Percentiles rank a stretch among this genome's conserved stretches.
These are phyloP conservation scores for Danio jaintianensis DNA, from an alignment of 2,797 vertebrate genomes.

Conservation along the genomic window DNA sequence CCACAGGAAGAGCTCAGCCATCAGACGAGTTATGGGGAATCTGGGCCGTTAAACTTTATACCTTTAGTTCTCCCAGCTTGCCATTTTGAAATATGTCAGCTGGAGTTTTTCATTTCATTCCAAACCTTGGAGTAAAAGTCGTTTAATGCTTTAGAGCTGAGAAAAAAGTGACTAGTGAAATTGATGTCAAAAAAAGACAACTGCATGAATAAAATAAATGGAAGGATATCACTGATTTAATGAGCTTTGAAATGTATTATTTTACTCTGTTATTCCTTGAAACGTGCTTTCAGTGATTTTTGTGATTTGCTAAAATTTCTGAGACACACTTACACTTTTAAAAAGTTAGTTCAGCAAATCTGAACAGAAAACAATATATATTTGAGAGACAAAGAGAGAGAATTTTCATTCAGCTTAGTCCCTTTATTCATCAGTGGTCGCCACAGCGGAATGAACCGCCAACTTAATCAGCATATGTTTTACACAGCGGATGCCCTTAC, in stretches of 20 bases:
- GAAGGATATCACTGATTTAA: conserved; percentile 23
- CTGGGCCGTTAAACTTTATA: conserved; percentile 34
- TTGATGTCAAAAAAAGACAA: conserved; percentile 21
- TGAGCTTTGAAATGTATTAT: conserved; percentile 2
- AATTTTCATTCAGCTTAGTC: too few species aligned
- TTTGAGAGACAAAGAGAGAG: background rate
- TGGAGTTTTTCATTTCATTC: conserved; percentile 34
- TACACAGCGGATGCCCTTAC: too few species aligned
- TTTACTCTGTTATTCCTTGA: background rate
- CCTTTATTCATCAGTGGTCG: too few species aligned
- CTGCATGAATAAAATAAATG: conserved; percentile 37
- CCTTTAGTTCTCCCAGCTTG: conserved; percentile 16
- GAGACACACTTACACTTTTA: background rate
- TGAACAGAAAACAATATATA: background rate
- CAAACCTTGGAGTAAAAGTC: conserved; percentile 29
- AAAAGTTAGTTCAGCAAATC: background rate
- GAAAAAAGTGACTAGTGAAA: conserved; percentile 33
- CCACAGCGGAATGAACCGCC: too few species aligned
- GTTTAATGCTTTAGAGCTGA: conserved; percentile 30
- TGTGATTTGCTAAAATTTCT: background rate
- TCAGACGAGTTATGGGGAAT: conserved; percentile 18
- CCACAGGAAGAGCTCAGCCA: background rate
- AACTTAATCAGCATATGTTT: too few species aligned
- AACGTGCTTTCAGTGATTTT: background rate
- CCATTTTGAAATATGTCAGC: conserved; percentile 30